A percentile compares a stretch with the other conserved stretches of the same genome.
Evolutionary conservation across 2,113 vertebrate species (phyloP).

Genomic region (Vidua macroura): DNA sequence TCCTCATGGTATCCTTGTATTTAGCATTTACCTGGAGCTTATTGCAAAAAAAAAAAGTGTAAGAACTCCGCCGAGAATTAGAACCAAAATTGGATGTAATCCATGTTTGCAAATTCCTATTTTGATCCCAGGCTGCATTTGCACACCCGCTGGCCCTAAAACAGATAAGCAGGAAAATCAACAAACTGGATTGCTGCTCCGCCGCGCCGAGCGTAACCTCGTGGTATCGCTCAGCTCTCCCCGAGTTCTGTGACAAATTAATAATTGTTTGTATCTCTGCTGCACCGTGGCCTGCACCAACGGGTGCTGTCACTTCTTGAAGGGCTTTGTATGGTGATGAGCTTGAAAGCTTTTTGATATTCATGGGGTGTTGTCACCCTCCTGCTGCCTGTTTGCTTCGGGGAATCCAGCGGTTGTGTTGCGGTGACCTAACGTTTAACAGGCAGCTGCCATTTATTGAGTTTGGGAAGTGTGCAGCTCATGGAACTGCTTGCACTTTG

Average conservation of each 20-base stretch:
- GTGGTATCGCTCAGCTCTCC: neutral
- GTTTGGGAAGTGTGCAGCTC: neutral
- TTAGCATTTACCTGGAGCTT: conserved; percentile 33
- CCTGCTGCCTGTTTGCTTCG: conserved; percentile 6
- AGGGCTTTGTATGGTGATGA: neutral
- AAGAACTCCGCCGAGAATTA: neutral
- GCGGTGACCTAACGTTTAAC: neutral
- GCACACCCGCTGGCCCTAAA: neutral
- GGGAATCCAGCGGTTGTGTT: neutral
- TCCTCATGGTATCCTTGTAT: neutral
- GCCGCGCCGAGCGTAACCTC: neutral
- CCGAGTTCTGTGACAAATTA: neutral
- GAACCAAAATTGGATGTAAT: neutral
- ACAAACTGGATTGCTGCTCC: neutral
- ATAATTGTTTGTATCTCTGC: neutral
- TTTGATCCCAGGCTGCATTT: conserved; percentile 19
- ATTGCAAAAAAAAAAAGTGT: neutral
- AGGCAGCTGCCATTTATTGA: neutral
- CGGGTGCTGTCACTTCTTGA: neutral
- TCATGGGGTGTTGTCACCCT: neutral
- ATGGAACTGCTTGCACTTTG: neutral
- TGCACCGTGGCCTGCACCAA: neutral
- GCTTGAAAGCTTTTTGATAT: conserved; percentile 23
- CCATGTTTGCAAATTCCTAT: conserved; percentile 39
- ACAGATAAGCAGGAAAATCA: conserved; percentile 16